Evolutionary conservation across 2,113 vertebrate genomes (phyloP), one percentile per base, ranked within the genome.

Genomic region (Psettodes erumei): DNA sequence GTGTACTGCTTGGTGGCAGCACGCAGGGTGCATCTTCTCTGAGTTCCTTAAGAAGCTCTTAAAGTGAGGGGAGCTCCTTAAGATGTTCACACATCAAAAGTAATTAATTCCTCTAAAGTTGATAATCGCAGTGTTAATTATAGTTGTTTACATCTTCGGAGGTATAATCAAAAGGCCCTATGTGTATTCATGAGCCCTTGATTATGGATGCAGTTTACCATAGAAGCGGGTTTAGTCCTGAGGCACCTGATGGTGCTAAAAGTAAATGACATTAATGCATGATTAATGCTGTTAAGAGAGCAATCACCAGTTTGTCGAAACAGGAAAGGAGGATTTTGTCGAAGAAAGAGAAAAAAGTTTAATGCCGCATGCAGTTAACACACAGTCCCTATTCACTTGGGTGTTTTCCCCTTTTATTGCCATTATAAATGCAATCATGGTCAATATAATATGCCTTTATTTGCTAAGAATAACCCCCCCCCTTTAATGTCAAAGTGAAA

Each of bases 61-160:
- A 73, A 77, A 71, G 59, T 53, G 71, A 54, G 47, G 61, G 79
- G 58, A 62, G 47, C 61, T 85, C 56, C 77, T 81, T 45, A 13
- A 78, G 45, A 65, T 64, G 48, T 56, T 76, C 61, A 55, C 73
- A 81, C 70, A 86, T 84, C 71, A 56, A 77, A 79, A 89, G 70
- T 65, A 69, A 82, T 81, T 72, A 73, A 85, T 82, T 81, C 58
- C 40, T 66, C 67, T 79, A 77, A 79, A 79, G 80, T 77, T 87
- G 64, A 83, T 83, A 75, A 87, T 85, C 65, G 33, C 76, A 58
- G 60, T 28, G 35, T 83, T 85, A 85, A 89, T 89, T 85, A 84
- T 55, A 62, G 48, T 60, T 79, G 81, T 79, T 89, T 86, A 82
- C 73, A 80, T 82, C 75, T 79, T 85, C 79, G 71, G 54, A 66